A percentile compares a stretch with the other conserved stretches of the same genome.
Evolutionary conservation across 2,113 vertebrate species (phyloP).

Genomic region (Ramphastos sulfuratus): DNA sequence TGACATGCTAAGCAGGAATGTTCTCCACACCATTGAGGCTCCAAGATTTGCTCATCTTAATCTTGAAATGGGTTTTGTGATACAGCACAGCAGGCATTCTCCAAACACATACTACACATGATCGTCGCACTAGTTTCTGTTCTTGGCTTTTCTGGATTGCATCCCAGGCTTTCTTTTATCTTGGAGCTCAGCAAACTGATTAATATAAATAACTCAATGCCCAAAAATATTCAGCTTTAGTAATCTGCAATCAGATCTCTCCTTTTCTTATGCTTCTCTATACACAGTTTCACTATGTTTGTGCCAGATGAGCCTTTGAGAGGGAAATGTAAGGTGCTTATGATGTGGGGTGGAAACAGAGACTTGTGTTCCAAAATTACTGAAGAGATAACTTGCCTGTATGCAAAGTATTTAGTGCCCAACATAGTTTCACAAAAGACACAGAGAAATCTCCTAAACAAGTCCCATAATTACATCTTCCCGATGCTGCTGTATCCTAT

Average conservation of each 20-base stretch:
- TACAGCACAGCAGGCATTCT: background rate
- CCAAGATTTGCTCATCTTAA: background rate
- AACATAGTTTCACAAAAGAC: conserved; percentile 31
- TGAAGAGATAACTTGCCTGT: conserved; percentile 19
- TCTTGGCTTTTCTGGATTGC: conserved; percentile 17
- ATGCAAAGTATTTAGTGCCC: background rate
- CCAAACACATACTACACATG: background rate
- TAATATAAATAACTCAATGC: conserved; percentile 23
- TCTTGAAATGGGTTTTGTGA: background rate
- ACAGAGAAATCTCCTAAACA: conserved; percentile 43
- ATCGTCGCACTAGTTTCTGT: background rate
- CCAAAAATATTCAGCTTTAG: conserved; percentile 36
- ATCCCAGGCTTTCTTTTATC: conserved; percentile 33
- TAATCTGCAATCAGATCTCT: conserved; percentile 53
- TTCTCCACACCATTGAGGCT: background rate
- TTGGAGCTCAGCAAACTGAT: conserved; percentile 28
- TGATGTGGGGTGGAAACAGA: background rate
- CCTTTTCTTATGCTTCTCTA: background rate
- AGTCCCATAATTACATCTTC: conserved; percentile 42
- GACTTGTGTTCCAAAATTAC: background rate
- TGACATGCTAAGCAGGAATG: background rate
- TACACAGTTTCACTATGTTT: conserved; percentile 16
- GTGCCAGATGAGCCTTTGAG: background rate
- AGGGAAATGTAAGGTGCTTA: background rate
- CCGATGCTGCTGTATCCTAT: background rate